These are phyloP conservation scores for Andricus grossulariae DNA, from an alignment of 1,140 invertebrate genomes.

Conservation along the genomic window DNA sequence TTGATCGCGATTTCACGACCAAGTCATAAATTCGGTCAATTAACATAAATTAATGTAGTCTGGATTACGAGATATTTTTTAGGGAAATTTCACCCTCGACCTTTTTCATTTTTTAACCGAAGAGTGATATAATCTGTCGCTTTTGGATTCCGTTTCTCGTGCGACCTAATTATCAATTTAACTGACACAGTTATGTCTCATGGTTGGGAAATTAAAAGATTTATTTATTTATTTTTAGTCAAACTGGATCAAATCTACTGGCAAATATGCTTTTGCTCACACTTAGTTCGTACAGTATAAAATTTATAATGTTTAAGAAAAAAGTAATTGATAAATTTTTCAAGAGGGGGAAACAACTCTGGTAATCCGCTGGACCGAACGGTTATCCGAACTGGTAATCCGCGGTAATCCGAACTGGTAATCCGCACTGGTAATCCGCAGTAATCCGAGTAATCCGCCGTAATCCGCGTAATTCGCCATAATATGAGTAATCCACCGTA, in stretches of 20 bases:
- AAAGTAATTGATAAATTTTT: no score
- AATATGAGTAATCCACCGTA: no score
- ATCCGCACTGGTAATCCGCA: no score
- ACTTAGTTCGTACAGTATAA: no score
- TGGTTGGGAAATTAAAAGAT: constrained; percentile 19
- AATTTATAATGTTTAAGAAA: no score
- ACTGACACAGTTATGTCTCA: constrained; percentile 21
- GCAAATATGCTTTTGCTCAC: background rate
- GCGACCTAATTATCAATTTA: constrained; percentile 28
- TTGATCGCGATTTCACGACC: background rate
- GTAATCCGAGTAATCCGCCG: no score
- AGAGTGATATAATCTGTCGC: background rate
- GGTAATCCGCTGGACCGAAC: no score
- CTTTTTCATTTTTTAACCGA: background rate
- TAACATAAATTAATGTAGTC: background rate
- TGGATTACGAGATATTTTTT: background rate
- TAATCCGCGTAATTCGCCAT: no score
- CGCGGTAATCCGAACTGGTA: no score
- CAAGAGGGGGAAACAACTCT: no score
- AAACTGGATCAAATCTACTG: background rate
- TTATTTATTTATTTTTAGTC: constrained; percentile 17
- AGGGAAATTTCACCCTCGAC: background rate
- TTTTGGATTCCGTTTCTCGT: constrained; percentile 3
- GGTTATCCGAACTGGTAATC: no score
- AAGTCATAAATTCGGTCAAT: background rate